Evolutionary conservation across 1,140 invertebrate species (phyloP).

Genomic region (Drosophila lini): DNA sequence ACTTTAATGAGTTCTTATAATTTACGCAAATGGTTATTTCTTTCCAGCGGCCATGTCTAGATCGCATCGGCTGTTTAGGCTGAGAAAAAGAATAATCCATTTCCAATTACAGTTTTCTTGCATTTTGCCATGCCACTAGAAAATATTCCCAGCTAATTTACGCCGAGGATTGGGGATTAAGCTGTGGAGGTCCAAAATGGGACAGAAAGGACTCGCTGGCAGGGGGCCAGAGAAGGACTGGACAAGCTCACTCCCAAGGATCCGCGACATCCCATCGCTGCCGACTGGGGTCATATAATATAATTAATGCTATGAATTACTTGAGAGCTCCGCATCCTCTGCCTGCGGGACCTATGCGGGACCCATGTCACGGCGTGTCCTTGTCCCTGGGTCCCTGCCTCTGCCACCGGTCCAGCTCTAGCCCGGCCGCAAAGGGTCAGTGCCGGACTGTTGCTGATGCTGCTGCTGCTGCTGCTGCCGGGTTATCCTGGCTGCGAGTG

Average conservation of each 20-base stretch:
- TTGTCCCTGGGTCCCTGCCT: not conserved
- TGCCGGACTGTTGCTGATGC: constrained; percentile 3
- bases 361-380: constrained; percentile 6
- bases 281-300: constrained; percentile 60
- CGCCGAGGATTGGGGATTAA: not conserved
- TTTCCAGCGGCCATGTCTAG: not conserved
- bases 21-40: no score
- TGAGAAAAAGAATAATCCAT: not conserved
- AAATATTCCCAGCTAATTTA: constrained; percentile 6
- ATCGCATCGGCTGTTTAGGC: not conserved
- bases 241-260: not conserved
- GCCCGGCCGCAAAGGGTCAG: constrained; percentile 29
- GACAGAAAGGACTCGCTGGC: not conserved
- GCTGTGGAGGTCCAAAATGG: constrained; percentile 1
- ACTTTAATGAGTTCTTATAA: no score
- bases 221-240: not conserved
- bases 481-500: constrained; percentile 30
- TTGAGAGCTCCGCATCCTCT: constrained; percentile 45
- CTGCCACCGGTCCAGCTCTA: not conserved
- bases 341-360: constrained; percentile 5
- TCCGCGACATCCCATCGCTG: not conserved
- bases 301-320: constrained; percentile 81
- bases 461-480: constrained; percentile 1
- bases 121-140: not conserved
- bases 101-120: not conserved